Conservation (phyloP, 2,888 invertebrate species). For the Parascotia fuliginaria region DNA sequence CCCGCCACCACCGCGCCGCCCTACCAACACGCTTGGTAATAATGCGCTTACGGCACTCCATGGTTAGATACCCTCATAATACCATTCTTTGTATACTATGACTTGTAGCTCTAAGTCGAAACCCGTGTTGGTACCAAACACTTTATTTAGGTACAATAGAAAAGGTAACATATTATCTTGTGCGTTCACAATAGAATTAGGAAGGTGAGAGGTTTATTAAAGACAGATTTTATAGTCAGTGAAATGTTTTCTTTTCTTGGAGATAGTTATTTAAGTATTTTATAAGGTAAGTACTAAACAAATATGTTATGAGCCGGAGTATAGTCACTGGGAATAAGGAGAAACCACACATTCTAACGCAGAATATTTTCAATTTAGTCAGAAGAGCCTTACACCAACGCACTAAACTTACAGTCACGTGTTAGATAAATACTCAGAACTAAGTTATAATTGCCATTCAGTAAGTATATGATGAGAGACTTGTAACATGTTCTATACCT, state of each 20-base stretch:
- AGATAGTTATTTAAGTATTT: no score
- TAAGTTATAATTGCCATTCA: no score
- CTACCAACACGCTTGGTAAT: conserved; percentile 69
- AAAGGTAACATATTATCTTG: conserved; percentile 55
- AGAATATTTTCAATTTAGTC: no score
- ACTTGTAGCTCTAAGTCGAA: conserved; percentile 75
- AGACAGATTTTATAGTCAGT: conserved; percentile 35
- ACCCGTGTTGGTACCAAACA: conserved; percentile 71
- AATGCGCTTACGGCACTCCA: conserved; percentile 79
- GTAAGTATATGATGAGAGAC: no score
- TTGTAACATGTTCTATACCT: no score
- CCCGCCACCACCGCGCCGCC: conserved; percentile 54
- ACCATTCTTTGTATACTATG: conserved; percentile 71
- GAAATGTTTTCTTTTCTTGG: not conserved
- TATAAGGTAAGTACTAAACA: no score
- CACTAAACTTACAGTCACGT: no score
- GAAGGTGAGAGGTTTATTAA: conserved; percentile 48
- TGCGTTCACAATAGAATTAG: conserved; percentile 53
- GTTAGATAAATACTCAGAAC: no score
- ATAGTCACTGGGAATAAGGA: no score
- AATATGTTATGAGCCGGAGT: no score
- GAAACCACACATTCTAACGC: no score
- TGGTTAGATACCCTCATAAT: conserved; percentile 73
- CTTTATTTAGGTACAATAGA: conserved; percentile 58
- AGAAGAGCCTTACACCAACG: no score